Percentiles rank a stretch among this genome's conserved stretches.
These are phyloP conservation scores for Melanchra persicariae DNA, from an alignment of 2,888 invertebrate species.

Conservation along the genomic window DNA sequence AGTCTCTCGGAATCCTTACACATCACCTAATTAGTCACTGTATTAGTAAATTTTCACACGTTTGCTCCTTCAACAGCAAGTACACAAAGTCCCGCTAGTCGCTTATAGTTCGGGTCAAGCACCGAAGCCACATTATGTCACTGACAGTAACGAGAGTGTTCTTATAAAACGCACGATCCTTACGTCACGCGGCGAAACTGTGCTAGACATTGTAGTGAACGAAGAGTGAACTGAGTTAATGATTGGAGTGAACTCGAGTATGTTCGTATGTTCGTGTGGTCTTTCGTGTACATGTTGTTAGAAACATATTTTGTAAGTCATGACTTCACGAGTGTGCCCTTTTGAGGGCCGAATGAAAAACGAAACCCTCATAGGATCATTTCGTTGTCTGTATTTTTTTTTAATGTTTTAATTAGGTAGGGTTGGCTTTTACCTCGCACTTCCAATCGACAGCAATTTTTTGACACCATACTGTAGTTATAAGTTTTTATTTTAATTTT, in stretches of 20 bases:
- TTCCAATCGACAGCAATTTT: too few relatives aligned
- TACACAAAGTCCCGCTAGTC: constrained; percentile 42
- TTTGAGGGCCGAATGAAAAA: too few relatives aligned
- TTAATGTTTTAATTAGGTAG: too few relatives aligned
- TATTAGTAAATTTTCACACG: constrained; percentile 18
- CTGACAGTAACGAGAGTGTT: constrained; percentile 67
- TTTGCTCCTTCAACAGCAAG: background rate
- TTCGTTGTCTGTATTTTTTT: too few relatives aligned
- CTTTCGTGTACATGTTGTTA: too few relatives aligned
- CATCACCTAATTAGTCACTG: constrained; percentile 22
- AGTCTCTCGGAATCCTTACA: constrained; percentile 27
- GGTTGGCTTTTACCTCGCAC: too few relatives aligned
- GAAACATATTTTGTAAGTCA: background rate
- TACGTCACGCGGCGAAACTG: constrained; percentile 67
- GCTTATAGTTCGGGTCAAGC: constrained; percentile 37
- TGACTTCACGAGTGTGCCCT: too few relatives aligned
- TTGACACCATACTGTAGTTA: too few relatives aligned
- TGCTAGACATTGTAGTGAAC: constrained; percentile 41
- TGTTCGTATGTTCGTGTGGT: background rate
- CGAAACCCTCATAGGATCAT: too few relatives aligned
- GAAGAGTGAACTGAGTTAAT: constrained; percentile 4
- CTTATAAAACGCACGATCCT: constrained; percentile 65
- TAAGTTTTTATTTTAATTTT: too few relatives aligned
- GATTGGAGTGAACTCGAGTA: constrained; percentile 4
- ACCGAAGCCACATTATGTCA: constrained; percentile 67